Evolutionary conservation across 2,888 invertebrate genomes (phyloP).

Genomic region (Augochlorella aurata): DNA sequence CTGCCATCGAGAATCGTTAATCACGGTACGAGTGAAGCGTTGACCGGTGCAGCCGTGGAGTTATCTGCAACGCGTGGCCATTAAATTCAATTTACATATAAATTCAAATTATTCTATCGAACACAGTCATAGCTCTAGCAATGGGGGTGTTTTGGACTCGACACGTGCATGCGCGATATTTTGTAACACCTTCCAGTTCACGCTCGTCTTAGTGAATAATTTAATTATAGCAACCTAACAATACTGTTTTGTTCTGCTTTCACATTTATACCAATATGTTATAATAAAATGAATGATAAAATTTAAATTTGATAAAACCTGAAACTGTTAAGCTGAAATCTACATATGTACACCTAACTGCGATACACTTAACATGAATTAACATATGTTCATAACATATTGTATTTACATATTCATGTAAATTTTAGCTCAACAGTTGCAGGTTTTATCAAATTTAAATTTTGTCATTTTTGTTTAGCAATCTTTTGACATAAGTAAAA

Average conservation of each 20-base stretch:
- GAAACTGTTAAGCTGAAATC: too few relatives aligned
- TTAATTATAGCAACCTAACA: background rate
- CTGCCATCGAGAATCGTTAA: conserved; percentile 72
- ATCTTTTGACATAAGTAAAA: too few relatives aligned
- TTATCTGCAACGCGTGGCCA: conserved; percentile 74
- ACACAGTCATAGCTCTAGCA: conserved; percentile 60
- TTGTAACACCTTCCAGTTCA: conserved; percentile 30
- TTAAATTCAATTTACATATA: conserved; percentile 81
- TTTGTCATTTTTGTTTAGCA: too few relatives aligned
- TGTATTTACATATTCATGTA: too few relatives aligned
- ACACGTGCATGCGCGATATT: conserved; percentile 23
- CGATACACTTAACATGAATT: too few relatives aligned
- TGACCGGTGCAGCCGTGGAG: conserved; percentile 58
- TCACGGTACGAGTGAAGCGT: conserved; percentile 68
- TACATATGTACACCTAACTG: too few relatives aligned
- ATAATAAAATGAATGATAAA: too few relatives aligned
- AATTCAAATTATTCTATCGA: conserved; percentile 78
- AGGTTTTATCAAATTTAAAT: too few relatives aligned
- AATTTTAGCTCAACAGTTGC: too few relatives aligned
- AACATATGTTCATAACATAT: too few relatives aligned
- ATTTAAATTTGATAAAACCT: too few relatives aligned
- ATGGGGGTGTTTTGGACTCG: conserved; percentile 32
- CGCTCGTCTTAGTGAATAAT: background rate
- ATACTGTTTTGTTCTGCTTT: background rate
- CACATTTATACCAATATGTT: background rate